phyloP scores from a whole-genome alignment of 2,113 vertebrate species.

The Paradisaea rubra region DNA sequence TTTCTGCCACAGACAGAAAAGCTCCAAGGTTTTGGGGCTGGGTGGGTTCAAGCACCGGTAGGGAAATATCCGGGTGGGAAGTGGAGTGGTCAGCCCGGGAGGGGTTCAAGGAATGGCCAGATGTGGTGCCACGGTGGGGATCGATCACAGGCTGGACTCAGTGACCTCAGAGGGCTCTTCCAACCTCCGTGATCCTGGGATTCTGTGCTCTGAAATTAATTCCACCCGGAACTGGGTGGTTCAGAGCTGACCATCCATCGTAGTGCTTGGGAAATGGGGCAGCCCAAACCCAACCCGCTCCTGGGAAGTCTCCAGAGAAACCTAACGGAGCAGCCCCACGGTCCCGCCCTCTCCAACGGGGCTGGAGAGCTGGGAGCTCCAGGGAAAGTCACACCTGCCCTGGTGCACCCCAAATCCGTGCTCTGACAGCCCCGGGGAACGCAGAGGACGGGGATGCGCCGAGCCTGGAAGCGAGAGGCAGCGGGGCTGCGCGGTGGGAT shows the following conservation, averaged over 20 bases:
- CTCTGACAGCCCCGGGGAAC: background rate
- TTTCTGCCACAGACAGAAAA: background rate
- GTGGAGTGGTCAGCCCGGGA: rapidly evolving
- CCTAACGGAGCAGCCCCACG: rapidly evolving
- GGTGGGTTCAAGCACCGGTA: background rate
- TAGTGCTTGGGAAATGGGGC: background rate
- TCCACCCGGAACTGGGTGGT: rapidly evolving
- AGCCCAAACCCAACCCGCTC: background rate
- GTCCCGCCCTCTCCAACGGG: rapidly evolving
- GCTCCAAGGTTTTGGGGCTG: rapidly evolving
- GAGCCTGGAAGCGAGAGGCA: background rate
- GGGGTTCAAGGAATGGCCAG: rapidly evolving
- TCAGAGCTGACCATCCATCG: rapidly evolving
- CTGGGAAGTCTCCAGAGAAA: rapidly evolving
- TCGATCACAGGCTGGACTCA: rapidly evolving
- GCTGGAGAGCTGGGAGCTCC: background rate
- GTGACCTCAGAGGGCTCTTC: background rate
- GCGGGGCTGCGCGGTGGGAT: background rate
- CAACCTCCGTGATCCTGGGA: rapidly evolving
- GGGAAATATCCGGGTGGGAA: background rate
- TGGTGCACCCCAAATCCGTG: rapidly evolving
- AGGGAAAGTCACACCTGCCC: background rate
- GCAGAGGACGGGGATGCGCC: rapidly evolving
- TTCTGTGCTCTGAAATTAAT: background rate
- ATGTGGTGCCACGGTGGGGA: background rate